These are phyloP conservation scores for Eugnorisma glareosa DNA, from an alignment of 2,888 invertebrate genomes.

Conservation along the genomic window DNA sequence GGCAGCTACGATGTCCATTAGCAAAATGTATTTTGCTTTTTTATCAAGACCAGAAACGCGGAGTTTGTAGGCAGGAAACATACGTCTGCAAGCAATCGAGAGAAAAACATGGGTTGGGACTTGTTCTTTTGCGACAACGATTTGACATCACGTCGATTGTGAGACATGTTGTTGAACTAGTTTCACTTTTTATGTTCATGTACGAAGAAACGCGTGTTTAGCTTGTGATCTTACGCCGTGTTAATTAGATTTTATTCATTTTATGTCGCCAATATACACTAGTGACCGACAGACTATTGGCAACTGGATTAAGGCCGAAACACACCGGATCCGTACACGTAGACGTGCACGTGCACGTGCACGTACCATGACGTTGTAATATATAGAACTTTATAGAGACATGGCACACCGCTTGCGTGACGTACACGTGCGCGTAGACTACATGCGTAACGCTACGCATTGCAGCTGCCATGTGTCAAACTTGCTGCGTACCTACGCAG, in stretches of 20 bases:
- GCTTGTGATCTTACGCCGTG: constrained; percentile 87
- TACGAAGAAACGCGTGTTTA: constrained; percentile 80
- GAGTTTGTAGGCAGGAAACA: constrained; percentile 99
- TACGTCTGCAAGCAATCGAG: constrained; percentile 95
- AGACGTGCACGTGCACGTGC: too few species aligned
- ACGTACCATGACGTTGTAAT: too few species aligned
- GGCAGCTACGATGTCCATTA: constrained; percentile 99
- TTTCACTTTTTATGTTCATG: constrained; percentile 83
- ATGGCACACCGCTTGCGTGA: too few species aligned
- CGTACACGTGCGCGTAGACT: too few species aligned
- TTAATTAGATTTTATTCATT: constrained; percentile 77
- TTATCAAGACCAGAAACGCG: constrained; percentile 99
- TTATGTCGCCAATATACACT: constrained; percentile 64
- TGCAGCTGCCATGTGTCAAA: too few species aligned
- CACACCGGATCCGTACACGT: too few species aligned
- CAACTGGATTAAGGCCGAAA: constrained; percentile 34
- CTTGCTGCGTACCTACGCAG: too few species aligned
- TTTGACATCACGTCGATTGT: constrained; percentile 89
- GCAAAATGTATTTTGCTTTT: constrained; percentile 98
- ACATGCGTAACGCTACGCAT: too few species aligned
- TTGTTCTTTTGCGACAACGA: constrained; percentile 88
- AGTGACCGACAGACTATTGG: constrained; percentile 43
- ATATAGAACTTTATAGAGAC: too few species aligned
- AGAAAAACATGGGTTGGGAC: constrained; percentile 90
- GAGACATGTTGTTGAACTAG: constrained; percentile 86